phyloP scores from a whole-genome alignment of 1,140 invertebrate species.

The Coptotermes formosanus region DNA sequence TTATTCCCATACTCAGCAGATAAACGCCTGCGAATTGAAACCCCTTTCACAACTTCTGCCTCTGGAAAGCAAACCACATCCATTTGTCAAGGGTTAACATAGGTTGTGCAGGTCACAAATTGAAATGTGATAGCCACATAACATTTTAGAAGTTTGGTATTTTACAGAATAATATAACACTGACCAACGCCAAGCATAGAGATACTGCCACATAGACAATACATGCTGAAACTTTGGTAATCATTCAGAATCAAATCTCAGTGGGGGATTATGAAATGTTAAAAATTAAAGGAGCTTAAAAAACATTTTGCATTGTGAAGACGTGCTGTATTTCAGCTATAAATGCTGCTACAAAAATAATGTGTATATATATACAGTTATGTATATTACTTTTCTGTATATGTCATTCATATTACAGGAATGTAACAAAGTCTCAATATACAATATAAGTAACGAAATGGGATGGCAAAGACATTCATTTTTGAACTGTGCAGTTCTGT shows the following conservation, averaged over 20 bases:
- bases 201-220: not conserved
- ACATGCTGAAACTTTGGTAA: not conserved
- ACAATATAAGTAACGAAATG: not conserved
- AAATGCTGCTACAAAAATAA: slow-evolving; percentile 16
- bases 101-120: too few relatives aligned
- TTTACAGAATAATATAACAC: too few relatives aligned
- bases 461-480: not conserved
- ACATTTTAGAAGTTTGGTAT: too few relatives aligned
- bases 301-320: not conserved
- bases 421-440: not conserved
- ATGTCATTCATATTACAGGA: not conserved
- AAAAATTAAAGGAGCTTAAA: not conserved
- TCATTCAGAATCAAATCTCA: not conserved
- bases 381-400: not conserved
- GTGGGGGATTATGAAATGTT: not conserved
- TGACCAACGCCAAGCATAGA: too few relatives aligned
- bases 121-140: too few relatives aligned
- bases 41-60: too few relatives aligned
- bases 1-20: too few relatives aligned
- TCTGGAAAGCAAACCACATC: too few relatives aligned
- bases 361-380: not conserved
- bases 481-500: too few relatives aligned
- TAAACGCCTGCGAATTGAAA: too few relatives aligned
- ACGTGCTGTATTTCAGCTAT: not conserved
- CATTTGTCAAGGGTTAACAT: too few relatives aligned